Base-by-base conservation (phyloP, 2,888 invertebrate species). In the Linhomoeus sp. region DNA sequence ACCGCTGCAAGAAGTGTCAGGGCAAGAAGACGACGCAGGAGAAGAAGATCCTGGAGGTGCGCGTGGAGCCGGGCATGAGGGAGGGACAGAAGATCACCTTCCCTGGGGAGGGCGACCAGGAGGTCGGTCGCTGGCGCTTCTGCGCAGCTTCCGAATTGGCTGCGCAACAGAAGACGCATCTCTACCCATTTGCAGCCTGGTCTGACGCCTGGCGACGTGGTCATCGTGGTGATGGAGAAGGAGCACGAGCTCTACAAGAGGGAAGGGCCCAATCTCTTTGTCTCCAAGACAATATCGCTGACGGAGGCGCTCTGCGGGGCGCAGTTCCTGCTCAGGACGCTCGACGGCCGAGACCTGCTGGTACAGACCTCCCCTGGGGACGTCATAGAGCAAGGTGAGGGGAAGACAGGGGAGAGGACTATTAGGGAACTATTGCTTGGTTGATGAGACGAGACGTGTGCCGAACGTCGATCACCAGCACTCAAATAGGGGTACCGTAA, bases 241-340 rank as follows among this genome's bases (percentile, higher is more conserved):
- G 74, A 77, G 12, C 86, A 90, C 69, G 76, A 79, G 5, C 61
- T 72, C 39, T 90, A 86, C 68, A 75, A 78, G 61, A 74, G 90
- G 52, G 76, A 76, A 49, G 79, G 78, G 45, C 75, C 79, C 63
- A 80, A 72, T 56, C 62, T 73, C 42, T 62, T 60, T 52, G 76
- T 84, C 68, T 55, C 55, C 47, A 54, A 52, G 52, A 51, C 46
- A 22, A 52, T 45, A 2, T 19, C n/a, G 19, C 45, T 45, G 5
- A 75, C 83, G 2, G 86, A 90, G 66, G 84, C 90, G 17, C 70
- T 90, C 14, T 88, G 88, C 70, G 90, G 90, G 7, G 83, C 86
- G 67, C 72, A 76, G 49, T 78, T 83, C 67, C 73, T 78, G 43
- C 70, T 90, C n/a, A 78, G 78, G 61, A 88, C 90, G 67, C 73